phyloP scores from a whole-genome alignment of 2,888 invertebrate species.

The Mycalesis mineus region DNA sequence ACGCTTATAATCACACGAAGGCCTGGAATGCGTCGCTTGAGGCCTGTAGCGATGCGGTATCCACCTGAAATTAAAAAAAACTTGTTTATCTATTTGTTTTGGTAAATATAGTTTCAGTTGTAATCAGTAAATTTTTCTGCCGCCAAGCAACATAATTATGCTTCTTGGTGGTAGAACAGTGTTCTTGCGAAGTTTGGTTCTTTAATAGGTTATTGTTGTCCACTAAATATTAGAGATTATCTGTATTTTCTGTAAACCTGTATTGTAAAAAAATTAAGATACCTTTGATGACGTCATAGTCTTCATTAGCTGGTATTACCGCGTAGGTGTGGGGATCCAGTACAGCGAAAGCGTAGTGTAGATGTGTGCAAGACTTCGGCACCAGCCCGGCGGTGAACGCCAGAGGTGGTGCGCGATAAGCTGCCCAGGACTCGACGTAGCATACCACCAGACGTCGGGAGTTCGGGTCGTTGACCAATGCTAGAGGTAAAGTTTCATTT shows the following conservation, averaged over 20 bases:
- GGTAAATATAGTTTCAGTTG: no score
- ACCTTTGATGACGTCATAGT: conserved; percentile 86
- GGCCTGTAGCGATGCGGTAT: conserved; percentile 82
- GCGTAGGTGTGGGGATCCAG: conserved; percentile 82
- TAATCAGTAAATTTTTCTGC: no score
- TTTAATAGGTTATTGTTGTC: no score
- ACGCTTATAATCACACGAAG: conserved; percentile 85
- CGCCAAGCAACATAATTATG: no score
- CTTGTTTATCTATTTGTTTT: not conserved
- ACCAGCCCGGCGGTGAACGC: conserved; percentile 81
- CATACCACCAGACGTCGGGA: conserved; percentile 79
- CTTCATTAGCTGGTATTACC: conserved; percentile 81
- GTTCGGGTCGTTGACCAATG: conserved; percentile 36
- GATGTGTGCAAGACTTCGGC: conserved; percentile 84
- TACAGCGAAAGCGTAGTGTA: conserved; percentile 85
- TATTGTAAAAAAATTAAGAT: not conserved
- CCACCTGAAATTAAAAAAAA: conserved; percentile 73
- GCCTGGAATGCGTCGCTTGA: conserved; percentile 82
- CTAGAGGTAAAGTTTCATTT: not conserved
- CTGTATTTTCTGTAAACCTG: not conserved
- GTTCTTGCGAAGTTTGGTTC: no score
- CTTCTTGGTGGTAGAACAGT: no score
- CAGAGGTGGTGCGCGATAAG: conserved; percentile 82
- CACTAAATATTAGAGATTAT: no score
- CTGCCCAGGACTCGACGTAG: conserved; percentile 83